These are phyloP conservation scores for Hemichromis elongatus DNA, from an alignment of 2,113 vertebrate species.

Conservation along the genomic window DNA sequence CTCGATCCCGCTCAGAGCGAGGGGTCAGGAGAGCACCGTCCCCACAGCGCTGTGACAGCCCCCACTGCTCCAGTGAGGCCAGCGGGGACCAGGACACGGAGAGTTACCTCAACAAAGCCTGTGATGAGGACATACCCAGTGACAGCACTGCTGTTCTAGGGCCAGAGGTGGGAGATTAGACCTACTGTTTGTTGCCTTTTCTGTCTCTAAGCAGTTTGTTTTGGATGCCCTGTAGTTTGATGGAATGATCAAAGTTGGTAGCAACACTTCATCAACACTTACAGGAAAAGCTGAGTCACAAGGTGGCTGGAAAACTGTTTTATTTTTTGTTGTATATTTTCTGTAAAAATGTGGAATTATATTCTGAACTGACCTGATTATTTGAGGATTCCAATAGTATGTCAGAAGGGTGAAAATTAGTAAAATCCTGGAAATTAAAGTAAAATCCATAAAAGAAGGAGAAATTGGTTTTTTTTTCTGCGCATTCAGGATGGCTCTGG, in stretches of 20 bases:
- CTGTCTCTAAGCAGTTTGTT: background rate
- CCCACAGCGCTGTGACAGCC: conserved; percentile 55
- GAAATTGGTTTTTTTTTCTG: background rate
- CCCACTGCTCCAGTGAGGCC: conserved; percentile 80
- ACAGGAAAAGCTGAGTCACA: background rate
- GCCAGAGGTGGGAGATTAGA: conserved; percentile 80
- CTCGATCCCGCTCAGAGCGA: conserved; percentile 75
- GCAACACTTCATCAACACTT: background rate
- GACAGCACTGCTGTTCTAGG: conserved; percentile 93
- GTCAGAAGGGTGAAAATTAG: background rate
- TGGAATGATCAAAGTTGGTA: background rate
- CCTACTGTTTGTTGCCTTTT: background rate
- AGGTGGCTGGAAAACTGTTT: background rate
- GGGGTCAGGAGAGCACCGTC: conserved; percentile 77
- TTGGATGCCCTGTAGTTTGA: background rate
- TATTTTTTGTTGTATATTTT: background rate
- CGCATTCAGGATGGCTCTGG: conserved; percentile 81
- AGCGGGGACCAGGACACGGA: conserved; percentile 85
- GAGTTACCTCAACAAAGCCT: conserved; percentile 88
- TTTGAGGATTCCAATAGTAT: background rate
- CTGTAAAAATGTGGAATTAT: background rate
- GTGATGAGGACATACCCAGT: conserved; percentile 91
- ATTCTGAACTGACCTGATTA: background rate
- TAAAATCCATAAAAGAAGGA: background rate
- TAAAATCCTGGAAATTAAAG: background rate